Conservation (phyloP, 2,888 invertebrate species). For the Ischnura elegans region DNA sequence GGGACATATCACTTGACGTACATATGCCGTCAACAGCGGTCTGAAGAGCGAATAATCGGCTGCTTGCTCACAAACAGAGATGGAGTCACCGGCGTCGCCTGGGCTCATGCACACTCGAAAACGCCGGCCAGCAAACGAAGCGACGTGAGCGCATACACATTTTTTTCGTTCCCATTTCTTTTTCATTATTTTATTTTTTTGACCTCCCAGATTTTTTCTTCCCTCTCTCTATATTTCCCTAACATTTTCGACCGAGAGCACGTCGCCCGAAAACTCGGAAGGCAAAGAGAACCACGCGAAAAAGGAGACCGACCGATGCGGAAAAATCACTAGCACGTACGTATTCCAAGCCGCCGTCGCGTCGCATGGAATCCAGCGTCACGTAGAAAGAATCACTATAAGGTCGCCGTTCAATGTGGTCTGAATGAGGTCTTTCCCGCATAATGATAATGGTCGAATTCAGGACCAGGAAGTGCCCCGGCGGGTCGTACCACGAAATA, state of each 20-base stretch:
- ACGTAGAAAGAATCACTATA: too few species aligned
- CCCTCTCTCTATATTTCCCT: background rate
- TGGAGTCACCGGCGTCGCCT: background rate
- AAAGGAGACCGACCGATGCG: background rate
- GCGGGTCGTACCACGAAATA: too few species aligned
- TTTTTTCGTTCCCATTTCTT: too few species aligned
- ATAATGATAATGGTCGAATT: too few species aligned
- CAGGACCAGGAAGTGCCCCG: too few species aligned
- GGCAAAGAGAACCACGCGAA: background rate
- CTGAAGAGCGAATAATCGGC: background rate
- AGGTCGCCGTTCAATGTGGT: too few species aligned
- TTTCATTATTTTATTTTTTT: too few species aligned
- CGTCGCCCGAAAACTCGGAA: background rate
- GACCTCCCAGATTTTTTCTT: background rate
- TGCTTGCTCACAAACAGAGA: background rate
- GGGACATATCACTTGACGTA: background rate
- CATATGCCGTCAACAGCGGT: background rate
- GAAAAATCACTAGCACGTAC: constrained; percentile 10
- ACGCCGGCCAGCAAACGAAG: background rate
- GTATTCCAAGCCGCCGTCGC: background rate
- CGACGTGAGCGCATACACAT: background rate
- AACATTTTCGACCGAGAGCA: background rate
- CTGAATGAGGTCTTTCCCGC: too few species aligned
- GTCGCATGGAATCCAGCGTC: too few species aligned
- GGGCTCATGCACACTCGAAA: background rate